Conservation (phyloP, 2,113 vertebrate species). For the Todiramphus saurophagus region DNA sequence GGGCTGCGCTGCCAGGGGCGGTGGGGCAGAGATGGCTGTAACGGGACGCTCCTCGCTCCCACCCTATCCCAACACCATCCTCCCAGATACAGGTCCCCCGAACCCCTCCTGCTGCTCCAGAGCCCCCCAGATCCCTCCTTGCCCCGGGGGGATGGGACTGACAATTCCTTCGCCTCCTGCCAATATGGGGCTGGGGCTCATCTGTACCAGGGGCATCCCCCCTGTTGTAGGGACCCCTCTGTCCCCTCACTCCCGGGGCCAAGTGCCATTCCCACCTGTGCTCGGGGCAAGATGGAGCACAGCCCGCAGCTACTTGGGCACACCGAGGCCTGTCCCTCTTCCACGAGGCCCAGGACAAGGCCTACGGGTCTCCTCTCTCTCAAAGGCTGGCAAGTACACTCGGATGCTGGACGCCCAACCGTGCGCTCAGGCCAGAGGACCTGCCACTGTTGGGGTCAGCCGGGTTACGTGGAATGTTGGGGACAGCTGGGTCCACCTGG, state of each 20-base stretch:
- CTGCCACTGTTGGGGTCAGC: not conserved
- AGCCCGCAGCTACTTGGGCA: not conserved
- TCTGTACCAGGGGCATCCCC: too few relatives aligned
- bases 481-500: too few relatives aligned
- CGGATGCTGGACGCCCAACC: not conserved
- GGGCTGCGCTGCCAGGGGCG: not conserved
- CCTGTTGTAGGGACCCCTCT: not conserved
- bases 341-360: not conserved
- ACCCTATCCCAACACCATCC: not conserved
- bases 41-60: not conserved
- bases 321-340: not conserved
- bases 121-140: not conserved
- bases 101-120: too few relatives aligned
- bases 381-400: not conserved
- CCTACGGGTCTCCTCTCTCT: not conserved
- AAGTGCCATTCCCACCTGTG: not conserved
- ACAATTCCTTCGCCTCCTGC: not conserved
- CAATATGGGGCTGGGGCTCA: not conserved
- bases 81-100: not conserved
- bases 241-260: not conserved
- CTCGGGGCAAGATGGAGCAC: accelerated
- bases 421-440: not conserved
- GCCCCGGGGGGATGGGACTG: not conserved
- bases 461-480: not conserved
- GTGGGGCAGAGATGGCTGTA: not conserved